These are phyloP conservation scores for Dryadula phaetusa DNA, from an alignment of 2,888 invertebrate species.

Conservation along the genomic window DNA sequence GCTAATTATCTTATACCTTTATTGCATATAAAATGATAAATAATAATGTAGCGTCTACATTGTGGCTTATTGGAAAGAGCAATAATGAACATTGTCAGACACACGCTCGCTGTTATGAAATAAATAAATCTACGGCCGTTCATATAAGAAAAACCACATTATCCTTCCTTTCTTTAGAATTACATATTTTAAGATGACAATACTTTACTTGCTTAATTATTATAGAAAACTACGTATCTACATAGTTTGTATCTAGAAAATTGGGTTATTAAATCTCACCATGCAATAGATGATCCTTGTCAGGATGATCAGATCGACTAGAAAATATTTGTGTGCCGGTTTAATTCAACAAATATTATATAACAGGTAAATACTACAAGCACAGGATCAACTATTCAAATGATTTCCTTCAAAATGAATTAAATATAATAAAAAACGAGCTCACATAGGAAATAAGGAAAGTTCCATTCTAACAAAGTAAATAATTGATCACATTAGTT, in stretches of 20 bases:
- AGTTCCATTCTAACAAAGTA: slow-evolving; percentile 23
- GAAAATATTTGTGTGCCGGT: no score
- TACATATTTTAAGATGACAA: no score
- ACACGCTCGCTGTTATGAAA: slow-evolving; percentile 27
- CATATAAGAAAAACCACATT: slow-evolving; percentile 6
- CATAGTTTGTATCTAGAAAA: no score
- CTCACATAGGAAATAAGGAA: slow-evolving; percentile 22
- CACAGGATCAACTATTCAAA: not conserved
- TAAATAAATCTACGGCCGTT: slow-evolving; percentile 24
- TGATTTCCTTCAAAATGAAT: not conserved
- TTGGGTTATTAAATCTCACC: no score
- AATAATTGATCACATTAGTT: slow-evolving; percentile 28
- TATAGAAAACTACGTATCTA: no score
- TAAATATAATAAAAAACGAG: slow-evolving; percentile 11
- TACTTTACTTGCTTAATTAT: no score
- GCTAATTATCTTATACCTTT: no score
- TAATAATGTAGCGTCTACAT: not conserved
- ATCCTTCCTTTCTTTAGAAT: not conserved
- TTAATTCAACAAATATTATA: no score
- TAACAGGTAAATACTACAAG: no score
- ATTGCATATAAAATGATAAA: not conserved
- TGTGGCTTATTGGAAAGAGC: slow-evolving; percentile 18
- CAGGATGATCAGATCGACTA: no score
- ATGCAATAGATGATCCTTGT: no score
- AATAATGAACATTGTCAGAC: slow-evolving; percentile 33